Base-by-base conservation (phyloP, 2,797 vertebrate species). In the Staurois parvus region DNA sequence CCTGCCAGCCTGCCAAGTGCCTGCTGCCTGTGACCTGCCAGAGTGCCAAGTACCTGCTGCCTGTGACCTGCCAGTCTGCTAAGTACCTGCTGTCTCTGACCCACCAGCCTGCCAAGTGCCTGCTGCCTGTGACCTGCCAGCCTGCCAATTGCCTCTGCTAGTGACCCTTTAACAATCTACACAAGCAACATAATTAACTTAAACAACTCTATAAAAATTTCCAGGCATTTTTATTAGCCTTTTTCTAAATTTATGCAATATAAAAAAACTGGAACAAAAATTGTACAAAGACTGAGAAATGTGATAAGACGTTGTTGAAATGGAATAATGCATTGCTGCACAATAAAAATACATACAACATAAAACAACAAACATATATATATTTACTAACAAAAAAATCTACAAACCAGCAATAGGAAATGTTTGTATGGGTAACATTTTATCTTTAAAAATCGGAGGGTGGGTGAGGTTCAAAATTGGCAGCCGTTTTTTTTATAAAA, bases 221-320 rank as follows among this genome's bases (percentile, higher is more conserved):
- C 8, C 28, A 81, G 68, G 79, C 48, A 81, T 62, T 34, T 79
- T 78, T 84, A 72, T 79, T 62, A 88, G 87, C 67, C 81, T 91
- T 95, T 95, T 94, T 94, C 85, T 90, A 90, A 84, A 6, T 40
- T 88, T 89, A 89, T 84, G 90, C 85, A 32, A 72, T 37, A 77
- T 72, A 59, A 66, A 85, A 77, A 88, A 62, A 90, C 10, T 93
- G 81, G 88, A 89, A 88, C 87, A 59, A 59, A 94, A 93, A 91
- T 93, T 93, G 89, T 87, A 94, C 87, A 92, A 88, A 92, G 91
- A 94, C 87, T 92, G 91, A 89, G 92, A 92, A 94, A 92, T 85
- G 91, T 91, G 93, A 92, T 92, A 93, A 90, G 92, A 92, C 92
- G 91, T 88, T 91, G 91, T 95, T 95, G 94, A 95, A 95, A 95